Base-by-base conservation (phyloP, 2,797 vertebrate genomes). In the Leucoraja ocellata region DNA sequence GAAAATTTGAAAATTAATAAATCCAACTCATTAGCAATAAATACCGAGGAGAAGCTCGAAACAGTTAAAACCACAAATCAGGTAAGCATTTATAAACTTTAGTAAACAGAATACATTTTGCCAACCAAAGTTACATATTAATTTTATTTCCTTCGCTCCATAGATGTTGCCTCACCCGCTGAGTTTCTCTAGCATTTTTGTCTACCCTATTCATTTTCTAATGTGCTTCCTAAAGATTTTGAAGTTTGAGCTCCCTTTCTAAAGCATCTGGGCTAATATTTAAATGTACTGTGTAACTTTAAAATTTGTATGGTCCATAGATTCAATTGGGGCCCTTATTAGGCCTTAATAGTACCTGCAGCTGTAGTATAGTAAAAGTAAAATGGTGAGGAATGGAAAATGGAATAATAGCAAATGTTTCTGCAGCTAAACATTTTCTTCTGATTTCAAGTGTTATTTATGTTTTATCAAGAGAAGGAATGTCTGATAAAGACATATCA, bases 21-120 rank as follows among this genome's bases (percentile, higher is more conserved):
- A 58, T 25, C 90, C 54, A 92, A n/a, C 71, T 74, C 25, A 36
- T 28, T 94, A 5, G 8, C 65, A 93, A n/a, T 88, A 68, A 90
- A 25, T 54, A 63, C 18, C 23, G 94, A 94, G 80, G 92, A 39
- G 93, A 9, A 1, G 94, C 1, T 96, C 95, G 94, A 94, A 58
- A 94, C 95, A 91, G 93, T 93, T 61, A 94, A 94, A 91, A 84
- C 39, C 93, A 95, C 95, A 21, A 13, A 95, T 14, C 97, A 97
- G 96, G 97, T 97, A 94, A 76, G 90, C 63, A 54, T 80, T 80
- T 80, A 21, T 46, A 54, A 18, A 46, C 8, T 91, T 91, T 46
- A 46, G 3, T 74, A 68, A 54, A 74, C 5, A 25, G 21, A 54
- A 68, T 54, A 46, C 71, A 14, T 46, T 54, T n/a, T 74, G 5